Evolutionary conservation across 2,888 invertebrate genomes (phyloP).

Genomic region (Heliconius ismenius): DNA sequence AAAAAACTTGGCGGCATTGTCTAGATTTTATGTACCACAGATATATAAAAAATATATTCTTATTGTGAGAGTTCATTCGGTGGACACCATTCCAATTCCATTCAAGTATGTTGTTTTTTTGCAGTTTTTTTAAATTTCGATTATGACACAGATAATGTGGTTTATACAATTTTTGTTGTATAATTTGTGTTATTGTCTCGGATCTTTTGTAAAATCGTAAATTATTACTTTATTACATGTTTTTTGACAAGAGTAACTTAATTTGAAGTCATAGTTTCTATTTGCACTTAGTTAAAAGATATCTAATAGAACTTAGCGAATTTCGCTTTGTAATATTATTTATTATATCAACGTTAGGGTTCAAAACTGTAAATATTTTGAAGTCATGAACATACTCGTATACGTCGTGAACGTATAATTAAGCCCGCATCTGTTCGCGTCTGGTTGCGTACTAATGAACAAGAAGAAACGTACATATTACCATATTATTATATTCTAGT

Average conservation of each 20-base stretch:
- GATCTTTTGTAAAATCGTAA: neutral
- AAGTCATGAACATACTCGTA: neutral
- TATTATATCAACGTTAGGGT: neutral
- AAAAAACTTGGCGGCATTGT: conserved; percentile 44
- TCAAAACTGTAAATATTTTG: neutral
- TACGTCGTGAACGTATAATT: neutral
- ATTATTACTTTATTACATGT: neutral
- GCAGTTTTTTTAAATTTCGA: neutral
- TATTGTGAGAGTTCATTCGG: conserved; percentile 17
- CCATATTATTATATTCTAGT: neutral
- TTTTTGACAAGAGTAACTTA: neutral
- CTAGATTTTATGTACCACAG: conserved; percentile 42
- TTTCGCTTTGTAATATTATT: neutral
- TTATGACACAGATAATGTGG: conserved; percentile 7
- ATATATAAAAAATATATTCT: conserved; percentile 35
- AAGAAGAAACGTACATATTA: neutral
- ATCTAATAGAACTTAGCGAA: neutral
- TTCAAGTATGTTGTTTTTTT: conserved; percentile 9
- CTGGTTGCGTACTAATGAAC: neutral
- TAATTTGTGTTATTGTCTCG: neutral
- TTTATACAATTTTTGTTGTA: neutral
- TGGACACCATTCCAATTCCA: neutral
- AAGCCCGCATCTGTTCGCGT: neutral
- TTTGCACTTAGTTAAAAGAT: neutral
- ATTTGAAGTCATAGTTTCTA: too few species aligned